These are phyloP conservation scores for Sebastes steindachneri DNA, from an alignment of 2,797 vertebrate species.

Conservation along the genomic window DNA sequence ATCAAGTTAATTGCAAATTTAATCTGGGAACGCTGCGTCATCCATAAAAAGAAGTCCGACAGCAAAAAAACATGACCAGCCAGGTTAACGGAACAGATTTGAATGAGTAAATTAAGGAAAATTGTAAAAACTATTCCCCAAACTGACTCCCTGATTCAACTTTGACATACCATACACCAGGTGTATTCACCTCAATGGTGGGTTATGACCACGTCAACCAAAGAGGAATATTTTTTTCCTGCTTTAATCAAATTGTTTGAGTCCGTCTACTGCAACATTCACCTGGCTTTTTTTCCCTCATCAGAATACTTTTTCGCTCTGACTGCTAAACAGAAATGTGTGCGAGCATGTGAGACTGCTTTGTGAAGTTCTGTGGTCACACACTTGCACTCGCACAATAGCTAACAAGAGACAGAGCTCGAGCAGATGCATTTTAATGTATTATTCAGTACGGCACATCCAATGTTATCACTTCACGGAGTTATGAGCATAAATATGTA, in stretches of 20 bases:
- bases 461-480: slow-evolving; percentile 66
- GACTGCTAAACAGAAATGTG: slow-evolving; percentile 28
- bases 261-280: neutral
- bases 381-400: slow-evolving; percentile 43
- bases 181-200: neutral
- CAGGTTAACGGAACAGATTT: neutral
- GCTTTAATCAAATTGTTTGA: neutral
- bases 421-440: slow-evolving; percentile 80
- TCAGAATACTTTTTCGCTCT: neutral
- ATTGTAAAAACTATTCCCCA: neutral
- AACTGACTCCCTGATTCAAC: neutral
- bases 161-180: neutral
- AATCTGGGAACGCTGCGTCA: neutral
- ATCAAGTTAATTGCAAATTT: neutral
- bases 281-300: slow-evolving; percentile 13
- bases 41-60: neutral
- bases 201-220: neutral
- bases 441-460: slow-evolving; percentile 80
- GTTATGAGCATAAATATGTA: slow-evolving; percentile 77
- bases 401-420: slow-evolving; percentile 58
- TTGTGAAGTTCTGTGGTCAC: slow-evolving; percentile 34
- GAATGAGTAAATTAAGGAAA: neutral
- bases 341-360: slow-evolving; percentile 16
- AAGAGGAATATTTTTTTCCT: neutral
- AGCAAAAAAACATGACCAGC: neutral